Evolutionary conservation across 2,797 vertebrate genomes (phyloP).

Genomic region (Rhynchonycteris naso): DNA sequence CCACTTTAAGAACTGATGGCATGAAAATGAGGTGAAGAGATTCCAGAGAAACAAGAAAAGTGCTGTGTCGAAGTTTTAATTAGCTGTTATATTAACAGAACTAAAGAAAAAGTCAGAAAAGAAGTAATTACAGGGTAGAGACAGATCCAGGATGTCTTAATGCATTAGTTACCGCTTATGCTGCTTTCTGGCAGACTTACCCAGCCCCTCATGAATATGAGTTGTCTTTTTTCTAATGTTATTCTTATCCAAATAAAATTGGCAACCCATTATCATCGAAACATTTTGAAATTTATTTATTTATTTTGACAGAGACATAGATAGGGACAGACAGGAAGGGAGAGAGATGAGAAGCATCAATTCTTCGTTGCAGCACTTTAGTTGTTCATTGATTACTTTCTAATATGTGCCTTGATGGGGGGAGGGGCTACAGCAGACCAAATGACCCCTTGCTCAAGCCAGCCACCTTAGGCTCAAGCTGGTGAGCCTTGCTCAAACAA

Average conservation of each 20-base stretch:
- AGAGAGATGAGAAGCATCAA: too few relatives aligned
- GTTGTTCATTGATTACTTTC: too few relatives aligned
- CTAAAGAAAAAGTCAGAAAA: background rate
- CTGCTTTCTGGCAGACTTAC: background rate
- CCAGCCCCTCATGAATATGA: background rate
- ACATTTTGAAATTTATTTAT: conserved; percentile 11
- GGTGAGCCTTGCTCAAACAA: too few relatives aligned
- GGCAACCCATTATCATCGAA: background rate
- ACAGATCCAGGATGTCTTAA: background rate
- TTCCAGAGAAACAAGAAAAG: background rate
- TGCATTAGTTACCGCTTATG: background rate
- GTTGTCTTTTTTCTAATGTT: background rate
- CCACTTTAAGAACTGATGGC: background rate
- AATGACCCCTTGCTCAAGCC: too few relatives aligned
- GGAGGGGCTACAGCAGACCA: too few relatives aligned
- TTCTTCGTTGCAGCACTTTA: too few relatives aligned
- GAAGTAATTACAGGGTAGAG: background rate
- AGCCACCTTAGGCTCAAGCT: too few relatives aligned
- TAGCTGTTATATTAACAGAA: background rate
- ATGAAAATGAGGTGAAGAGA: conserved; percentile 14
- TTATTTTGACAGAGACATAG: background rate
- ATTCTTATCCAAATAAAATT: background rate
- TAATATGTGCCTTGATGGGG: too few relatives aligned
- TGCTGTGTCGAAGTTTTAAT: background rate
- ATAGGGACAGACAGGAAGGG: background rate